Evolutionary conservation across 2,797 vertebrate genomes (phyloP), one percentile per base, ranked within the genome.

Genomic region (Pempheris klunzingeri): DNA sequence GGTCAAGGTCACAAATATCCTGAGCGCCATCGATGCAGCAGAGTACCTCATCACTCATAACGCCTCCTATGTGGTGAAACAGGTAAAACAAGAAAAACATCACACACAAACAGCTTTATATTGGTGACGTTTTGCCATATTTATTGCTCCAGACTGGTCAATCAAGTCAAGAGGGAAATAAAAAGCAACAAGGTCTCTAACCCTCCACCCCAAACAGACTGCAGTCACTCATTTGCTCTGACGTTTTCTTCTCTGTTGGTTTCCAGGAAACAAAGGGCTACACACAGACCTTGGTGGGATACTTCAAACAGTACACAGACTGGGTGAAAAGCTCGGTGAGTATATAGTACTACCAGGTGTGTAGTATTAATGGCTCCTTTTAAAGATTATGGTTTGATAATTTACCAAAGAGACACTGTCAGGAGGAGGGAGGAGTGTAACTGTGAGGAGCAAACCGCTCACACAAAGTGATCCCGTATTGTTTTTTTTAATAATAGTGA

Each of bases 311-410:
- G 36, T 99, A 99, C 65, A 86, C 96, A 28, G 75, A 90, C 0
- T 99, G 98, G 98, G 96, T 96, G 55, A 94, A 94, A 82, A 88
- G 92, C 55, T 95, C 97, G 10, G 98, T 99, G 91, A 98, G 97
- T 93, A 66, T 26, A n/a, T n/a, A n/a, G n/a, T n/a, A 30, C 17
- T 36, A 1, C 20, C 4, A 36, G 8, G 7, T 54, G n/a, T 39
- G 24, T 9, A 14, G 10, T 41, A 15, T 2, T 12, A 4, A 63
- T 44, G 58, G n/a, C 0, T 26, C n/a, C n/a, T 41, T 43, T 47
- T 34, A 60, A 44, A 28, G 46, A 12, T 20, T 11, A n/a, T 20
- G 17, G 15, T 4, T 43, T 30, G 7, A 39, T n/a, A 9, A 58
- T 28, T 24, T n/a, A 38, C 54, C 20, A 14, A 26, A 57, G 9